Conservation (phyloP, 1,140 invertebrate species). For the Ceratosolen fusciceps region DNA sequence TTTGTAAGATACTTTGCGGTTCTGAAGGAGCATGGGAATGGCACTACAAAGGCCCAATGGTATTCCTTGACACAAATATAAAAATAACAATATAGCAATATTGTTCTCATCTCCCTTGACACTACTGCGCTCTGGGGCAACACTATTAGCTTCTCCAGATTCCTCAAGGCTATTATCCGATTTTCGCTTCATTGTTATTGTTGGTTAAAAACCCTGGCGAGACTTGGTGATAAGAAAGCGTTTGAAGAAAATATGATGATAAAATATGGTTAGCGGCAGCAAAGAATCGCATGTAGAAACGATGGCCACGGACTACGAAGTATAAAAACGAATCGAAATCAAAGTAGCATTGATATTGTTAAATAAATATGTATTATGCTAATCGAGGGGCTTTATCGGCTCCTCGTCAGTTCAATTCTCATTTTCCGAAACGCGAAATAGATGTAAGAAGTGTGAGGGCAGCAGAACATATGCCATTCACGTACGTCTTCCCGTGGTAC, state of each 20-base stretch:
- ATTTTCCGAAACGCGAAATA: too few relatives aligned
- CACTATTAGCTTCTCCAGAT: constrained; percentile 37
- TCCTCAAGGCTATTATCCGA: constrained; percentile 48
- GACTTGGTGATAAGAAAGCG: constrained; percentile 8
- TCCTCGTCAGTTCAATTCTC: too few relatives aligned
- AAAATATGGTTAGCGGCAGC: neutral
- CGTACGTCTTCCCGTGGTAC: neutral
- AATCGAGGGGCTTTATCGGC: too few relatives aligned
- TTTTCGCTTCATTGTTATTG: constrained; percentile 51
- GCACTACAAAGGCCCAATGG: constrained; percentile 93
- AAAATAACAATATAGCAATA: constrained; percentile 89
- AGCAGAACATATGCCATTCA: too few relatives aligned
- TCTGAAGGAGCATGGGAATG: constrained; percentile 96
- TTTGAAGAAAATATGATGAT: neutral
- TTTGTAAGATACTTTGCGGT: constrained; percentile 89
- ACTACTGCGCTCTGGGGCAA: constrained; percentile 67
- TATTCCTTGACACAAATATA: constrained; percentile 97
- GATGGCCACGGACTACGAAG: neutral
- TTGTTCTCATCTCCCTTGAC: constrained; percentile 82
- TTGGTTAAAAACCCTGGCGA: neutral
- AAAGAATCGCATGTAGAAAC: neutral
- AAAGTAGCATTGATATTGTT: neutral
- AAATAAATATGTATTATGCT: constrained; percentile 2
- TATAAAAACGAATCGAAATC: neutral
- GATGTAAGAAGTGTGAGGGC: too few relatives aligned